Evolutionary conservation across 2,888 invertebrate species (phyloP).

Genomic region (Ametastegia equiseti): DNA sequence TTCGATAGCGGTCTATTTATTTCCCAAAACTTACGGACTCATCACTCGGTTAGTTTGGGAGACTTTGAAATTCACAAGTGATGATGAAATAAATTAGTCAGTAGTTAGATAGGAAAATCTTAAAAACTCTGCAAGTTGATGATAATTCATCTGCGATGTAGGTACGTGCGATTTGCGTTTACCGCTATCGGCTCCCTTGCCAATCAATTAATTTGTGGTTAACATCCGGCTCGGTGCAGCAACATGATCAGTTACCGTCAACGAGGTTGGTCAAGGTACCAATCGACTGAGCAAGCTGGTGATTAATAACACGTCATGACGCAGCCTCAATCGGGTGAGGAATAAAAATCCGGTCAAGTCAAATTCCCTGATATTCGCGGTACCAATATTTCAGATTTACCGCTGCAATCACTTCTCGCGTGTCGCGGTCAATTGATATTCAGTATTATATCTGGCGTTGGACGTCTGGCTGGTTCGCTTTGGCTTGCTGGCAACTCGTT

Average conservation of each 20-base stretch:
- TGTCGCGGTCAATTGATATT: slow-evolving; percentile 30
- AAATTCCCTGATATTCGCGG: slow-evolving; percentile 5
- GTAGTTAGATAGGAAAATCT: background rate
- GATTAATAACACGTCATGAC: slow-evolving; percentile 2
- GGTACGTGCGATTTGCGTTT: background rate
- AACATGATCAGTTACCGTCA: slow-evolving; percentile 1
- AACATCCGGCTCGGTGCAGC: background rate
- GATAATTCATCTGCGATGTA: background rate
- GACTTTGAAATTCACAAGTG: background rate
- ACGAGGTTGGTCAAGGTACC: background rate
- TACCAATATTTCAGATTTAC: slow-evolving; percentile 32
- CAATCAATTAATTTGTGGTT: background rate
- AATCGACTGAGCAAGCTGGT: background rate
- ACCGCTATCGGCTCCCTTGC: slow-evolving; percentile 4
- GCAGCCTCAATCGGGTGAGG: background rate
- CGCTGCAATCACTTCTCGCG: slow-evolving; percentile 11
- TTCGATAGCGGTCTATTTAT: slow-evolving; percentile 64
- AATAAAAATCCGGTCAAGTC: slow-evolving; percentile 24
- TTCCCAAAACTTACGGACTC: background rate
- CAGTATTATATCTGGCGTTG: slow-evolving; percentile 2
- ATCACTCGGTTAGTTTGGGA: background rate
- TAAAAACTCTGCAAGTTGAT: too few species aligned
- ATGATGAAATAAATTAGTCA: slow-evolving; percentile 12
- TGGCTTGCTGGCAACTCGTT: slow-evolving; percentile 56
- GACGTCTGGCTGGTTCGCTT: too few species aligned